Evolutionary conservation across 2,113 vertebrate species (phyloP), one percentile per base, ranked within the genome.

Genomic region (Cinclus cinclus): DNA sequence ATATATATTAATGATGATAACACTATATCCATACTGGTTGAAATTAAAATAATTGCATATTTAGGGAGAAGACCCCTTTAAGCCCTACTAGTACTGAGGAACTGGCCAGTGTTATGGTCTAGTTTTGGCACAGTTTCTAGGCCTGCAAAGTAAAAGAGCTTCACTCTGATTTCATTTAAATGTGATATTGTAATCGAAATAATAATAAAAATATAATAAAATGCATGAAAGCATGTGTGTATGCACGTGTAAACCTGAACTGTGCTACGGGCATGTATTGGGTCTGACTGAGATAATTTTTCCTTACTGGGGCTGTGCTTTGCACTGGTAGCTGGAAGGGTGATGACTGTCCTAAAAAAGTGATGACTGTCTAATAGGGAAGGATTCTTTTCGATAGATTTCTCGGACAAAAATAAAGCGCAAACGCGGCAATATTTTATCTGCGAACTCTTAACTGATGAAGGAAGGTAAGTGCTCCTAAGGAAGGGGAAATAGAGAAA

Each of bases 371-470:
- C 20, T 37, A 37, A 37, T 37, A 37, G 35, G 35, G 35, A 37
- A 53, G 39, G 14, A 35, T 53, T 28, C 2, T 35, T 53, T 17
- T 8, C 5, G 2, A 44, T 3, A 44, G 4, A 15, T 35, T n/a
- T 44, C 39, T 55, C 3, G 2, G 47, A 13, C 10, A 9, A 63
- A 21, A 33, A 7, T 13, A 41, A 50, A 41, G 30, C 0, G 4
- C 22, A 50, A 62, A 50, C 1, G 7, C 0, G 2, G 3, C 35
- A 41, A 4, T 21, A 41, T 7, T 41, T 1, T 50, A 41, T 33
- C 44, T 25, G 58, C 49, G 22, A 49, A 33, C 7, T 31, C 5
- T 31, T 37, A 6, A 24, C 7, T 35, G 33, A 22, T 37, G 25
- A 60, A 19, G 44, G 12, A 49, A 31, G n/a, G 2, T 12, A 19